Conservation (phyloP, 2,113 vertebrate genomes). For the Petromus typicus region DNA sequence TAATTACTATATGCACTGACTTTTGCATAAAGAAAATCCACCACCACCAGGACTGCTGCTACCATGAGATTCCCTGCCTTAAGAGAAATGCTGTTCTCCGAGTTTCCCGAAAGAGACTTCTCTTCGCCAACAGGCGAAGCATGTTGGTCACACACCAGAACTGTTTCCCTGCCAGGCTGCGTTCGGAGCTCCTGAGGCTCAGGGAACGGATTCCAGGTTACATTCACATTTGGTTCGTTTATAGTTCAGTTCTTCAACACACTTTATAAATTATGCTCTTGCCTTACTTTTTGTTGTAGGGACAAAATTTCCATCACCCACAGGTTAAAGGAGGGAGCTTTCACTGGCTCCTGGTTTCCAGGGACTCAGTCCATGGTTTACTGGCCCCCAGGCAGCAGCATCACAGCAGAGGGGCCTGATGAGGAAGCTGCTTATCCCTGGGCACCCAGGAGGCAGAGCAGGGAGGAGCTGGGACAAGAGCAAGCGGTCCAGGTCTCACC, state of each 20-base stretch:
- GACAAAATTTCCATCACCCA: not conserved
- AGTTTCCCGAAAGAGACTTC: slow-evolving; percentile 18
- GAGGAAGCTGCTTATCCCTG: not conserved
- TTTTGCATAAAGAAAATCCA: not conserved
- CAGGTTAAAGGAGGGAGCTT: not conserved
- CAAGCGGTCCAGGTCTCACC: not conserved
- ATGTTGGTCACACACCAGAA: not conserved
- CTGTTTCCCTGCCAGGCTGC: not conserved
- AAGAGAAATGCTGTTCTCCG: not conserved
- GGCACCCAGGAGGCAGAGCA: not conserved
- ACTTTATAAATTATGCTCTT: not conserved
- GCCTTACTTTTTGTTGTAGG: not conserved
- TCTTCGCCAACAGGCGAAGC: not conserved
- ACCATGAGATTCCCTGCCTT: not conserved
- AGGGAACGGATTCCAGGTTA: not conserved
- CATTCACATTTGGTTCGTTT: not conserved
- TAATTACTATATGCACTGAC: slow-evolving; percentile 51
- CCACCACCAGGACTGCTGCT: not conserved
- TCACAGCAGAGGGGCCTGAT: not conserved
- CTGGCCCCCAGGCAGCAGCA: not conserved
- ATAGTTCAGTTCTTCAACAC: not conserved
- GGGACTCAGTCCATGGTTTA: not conserved
- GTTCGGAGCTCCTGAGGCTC: not conserved
- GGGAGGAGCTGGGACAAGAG: not conserved
- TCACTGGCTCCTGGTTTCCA: not conserved